Evolutionary conservation across 92 coral and sea anemone species (phyloP), one percentile per base, ranked within the genome.

Genomic region (Porites rus): DNA sequence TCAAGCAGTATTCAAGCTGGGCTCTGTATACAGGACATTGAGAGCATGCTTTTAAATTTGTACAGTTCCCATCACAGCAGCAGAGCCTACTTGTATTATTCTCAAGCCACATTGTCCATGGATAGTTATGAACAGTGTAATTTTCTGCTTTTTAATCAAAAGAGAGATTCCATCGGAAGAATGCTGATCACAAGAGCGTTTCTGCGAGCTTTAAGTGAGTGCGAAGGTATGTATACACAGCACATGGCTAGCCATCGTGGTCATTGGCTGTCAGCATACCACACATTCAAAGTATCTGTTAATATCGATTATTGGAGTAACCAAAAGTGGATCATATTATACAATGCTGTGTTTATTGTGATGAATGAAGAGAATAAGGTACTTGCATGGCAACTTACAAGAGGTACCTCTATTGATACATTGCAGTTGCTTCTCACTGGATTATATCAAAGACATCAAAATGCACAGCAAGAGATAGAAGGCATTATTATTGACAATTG

Each of bases 361-460:
- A 87, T 87, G 93, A 89, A 92, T 80, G 93, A 92, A 68, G 68
- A 89, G 24, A 82, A 92, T 74, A 88, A 87, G 53, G 78, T 92
- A 60, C 72, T 92, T 46, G 90, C 86, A 69, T 89, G 94, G 90
- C 92, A 89, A 60, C 80, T 92, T 14, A 84, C 94, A 50, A 92
- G 78, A 84, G 92, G 92, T 0, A 92, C 94, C 8, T 81, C 89
- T 25, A 54, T 92, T 51, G 90, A 87, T 58, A 89, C 82, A 13
- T 88, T 92, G 17, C 50, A 84, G 77, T 51, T 59, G 4, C 85
- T 89, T 58, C 84, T 88, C n/a, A 14, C 59, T n/a, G 85, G 89
- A 51, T 75, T 92, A 56, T 51, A 92, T 16, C 51, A 78, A 24
- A 70, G 92, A 22, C 80, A 74, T 28, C 68, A 61, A 38, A 66